These are phyloP conservation scores for Trichechus manatus DNA, from an alignment of 2,113 vertebrate species.

Conservation along the genomic window DNA sequence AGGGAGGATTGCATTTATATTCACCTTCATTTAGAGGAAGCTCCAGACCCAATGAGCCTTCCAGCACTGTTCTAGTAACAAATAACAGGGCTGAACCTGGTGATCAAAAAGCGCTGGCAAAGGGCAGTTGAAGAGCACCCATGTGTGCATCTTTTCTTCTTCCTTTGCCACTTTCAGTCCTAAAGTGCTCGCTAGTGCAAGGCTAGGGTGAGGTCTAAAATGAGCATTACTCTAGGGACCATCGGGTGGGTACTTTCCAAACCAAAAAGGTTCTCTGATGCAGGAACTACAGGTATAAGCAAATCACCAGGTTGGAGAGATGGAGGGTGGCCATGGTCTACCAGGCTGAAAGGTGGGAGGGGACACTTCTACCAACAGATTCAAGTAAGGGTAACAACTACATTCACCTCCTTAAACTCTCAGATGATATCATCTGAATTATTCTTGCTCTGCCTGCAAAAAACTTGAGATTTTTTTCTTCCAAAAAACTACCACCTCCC, in stretches of 20 bases:
- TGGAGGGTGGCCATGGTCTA: not conserved
- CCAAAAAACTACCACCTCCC: not conserved
- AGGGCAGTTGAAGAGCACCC: not conserved
- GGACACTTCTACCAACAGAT: not conserved
- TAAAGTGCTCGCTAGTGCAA: not conserved
- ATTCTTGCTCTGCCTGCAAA: not conserved
- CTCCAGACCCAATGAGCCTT: not conserved
- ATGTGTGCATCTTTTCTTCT: not conserved
- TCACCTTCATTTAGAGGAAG: not conserved
- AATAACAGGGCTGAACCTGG: not conserved
- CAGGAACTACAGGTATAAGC: not conserved
- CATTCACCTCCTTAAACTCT: not conserved
- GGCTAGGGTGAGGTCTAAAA: not conserved
- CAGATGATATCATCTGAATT: accelerated
- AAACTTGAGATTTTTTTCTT: not conserved
- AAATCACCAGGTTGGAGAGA: not conserved
- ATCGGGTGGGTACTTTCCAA: not conserved
- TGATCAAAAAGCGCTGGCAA: not conserved
- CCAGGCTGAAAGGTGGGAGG: not conserved
- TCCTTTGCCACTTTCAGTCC: not conserved
- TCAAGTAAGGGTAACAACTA: not conserved
- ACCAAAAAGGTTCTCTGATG: not conserved
- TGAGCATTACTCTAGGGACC: not conserved
- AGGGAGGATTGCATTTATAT: not conserved
- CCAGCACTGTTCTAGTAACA: not conserved